Percentiles rank a stretch among this genome's conserved stretches.
phyloP scores from a whole-genome alignment of 1,140 invertebrate genomes.

The Achatina immaculata region DNA sequence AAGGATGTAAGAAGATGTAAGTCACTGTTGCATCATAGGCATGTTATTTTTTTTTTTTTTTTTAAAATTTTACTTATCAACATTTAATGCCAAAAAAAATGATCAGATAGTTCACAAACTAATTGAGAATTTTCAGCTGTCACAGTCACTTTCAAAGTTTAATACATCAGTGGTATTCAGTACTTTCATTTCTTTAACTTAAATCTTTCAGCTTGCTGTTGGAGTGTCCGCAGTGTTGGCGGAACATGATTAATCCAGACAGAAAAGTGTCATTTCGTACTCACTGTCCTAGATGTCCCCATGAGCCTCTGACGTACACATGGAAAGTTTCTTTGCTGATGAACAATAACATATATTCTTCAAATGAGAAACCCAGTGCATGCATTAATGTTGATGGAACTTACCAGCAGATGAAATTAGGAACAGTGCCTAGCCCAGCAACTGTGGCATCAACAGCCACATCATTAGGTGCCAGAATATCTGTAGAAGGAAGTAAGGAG shows the following conservation, averaged over 20 bases:
- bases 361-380: conserved; percentile 17
- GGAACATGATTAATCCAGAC: conserved; percentile 41
- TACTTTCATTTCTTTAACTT: too few relatives aligned
- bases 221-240: conserved; percentile 36
- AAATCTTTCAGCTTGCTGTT: conserved; percentile 1
- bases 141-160: too few relatives aligned
- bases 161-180: too few relatives aligned
- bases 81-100: too few relatives aligned
- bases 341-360: background rate
- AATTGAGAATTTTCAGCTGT: too few relatives aligned
- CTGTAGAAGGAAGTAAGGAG: background rate
- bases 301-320: conserved; percentile 18
- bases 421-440: background rate
- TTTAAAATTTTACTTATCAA: too few relatives aligned
- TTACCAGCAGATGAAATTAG: conserved; percentile 23
- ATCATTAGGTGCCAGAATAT: conserved; percentile 16
- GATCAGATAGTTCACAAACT: too few relatives aligned
- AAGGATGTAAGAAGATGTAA: too few relatives aligned
- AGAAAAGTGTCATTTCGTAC: conserved; percentile 41
- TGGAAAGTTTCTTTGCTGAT: conserved; percentile 37
- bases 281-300: conserved; percentile 24
- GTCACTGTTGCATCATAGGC: too few relatives aligned
- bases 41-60: too few relatives aligned
- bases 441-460: background rate
- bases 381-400: conserved; percentile 46